Evolutionary conservation across 2,113 vertebrate species (phyloP), one percentile per base, ranked within the genome.

Genomic region (Passer montanus): DNA sequence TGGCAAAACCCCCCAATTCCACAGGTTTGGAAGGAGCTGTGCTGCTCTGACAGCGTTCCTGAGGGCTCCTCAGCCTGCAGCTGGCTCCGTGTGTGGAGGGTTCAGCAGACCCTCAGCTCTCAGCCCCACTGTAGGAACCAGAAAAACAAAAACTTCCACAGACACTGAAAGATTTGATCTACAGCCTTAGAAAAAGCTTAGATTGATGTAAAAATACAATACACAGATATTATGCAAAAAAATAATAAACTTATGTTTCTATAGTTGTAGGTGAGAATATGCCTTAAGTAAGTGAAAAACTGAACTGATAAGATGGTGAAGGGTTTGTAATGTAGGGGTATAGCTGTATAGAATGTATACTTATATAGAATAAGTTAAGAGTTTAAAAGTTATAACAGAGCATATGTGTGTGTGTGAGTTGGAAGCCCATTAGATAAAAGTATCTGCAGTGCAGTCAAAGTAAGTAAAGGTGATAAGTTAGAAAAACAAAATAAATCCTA

Each of bases 1-100:
- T 74, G 62, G 41, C 82, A 68, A 78, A 73, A 7, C 1, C 21
- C 41, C 46, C 23, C n/a, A 33, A 0, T 31, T 17, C 20, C 47
- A 37, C 19, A 7, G 14, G 14, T 63, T 7, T 31, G 41, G 76
- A n/a, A 41, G 49, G 50, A 68, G 56, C 60, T 52, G 50, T 31
- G 89, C 49, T 76, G 76, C 17, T 33, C 35, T 58, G 70, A 7
- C 52, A 55, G 14, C 2, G 2, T 44, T 37, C 50, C 59, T 9
- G 41, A 9, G 2, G 21, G 13, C 39, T 56, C 43, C 33, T 19
- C 10, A 43, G 68, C 66, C 33, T 19, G n/a, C 10, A 43, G 68
- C 66, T 10, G 33, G 53, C 49, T 44, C 39, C 3, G 0, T 0
- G 0, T 11, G 15, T 0, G 2, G 37, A 47, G 28, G 43, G 33